Evolutionary conservation across 2,888 invertebrate genomes (phyloP), one percentile per base, ranked within the genome.

Genomic region (Deilephila porcellus): DNA sequence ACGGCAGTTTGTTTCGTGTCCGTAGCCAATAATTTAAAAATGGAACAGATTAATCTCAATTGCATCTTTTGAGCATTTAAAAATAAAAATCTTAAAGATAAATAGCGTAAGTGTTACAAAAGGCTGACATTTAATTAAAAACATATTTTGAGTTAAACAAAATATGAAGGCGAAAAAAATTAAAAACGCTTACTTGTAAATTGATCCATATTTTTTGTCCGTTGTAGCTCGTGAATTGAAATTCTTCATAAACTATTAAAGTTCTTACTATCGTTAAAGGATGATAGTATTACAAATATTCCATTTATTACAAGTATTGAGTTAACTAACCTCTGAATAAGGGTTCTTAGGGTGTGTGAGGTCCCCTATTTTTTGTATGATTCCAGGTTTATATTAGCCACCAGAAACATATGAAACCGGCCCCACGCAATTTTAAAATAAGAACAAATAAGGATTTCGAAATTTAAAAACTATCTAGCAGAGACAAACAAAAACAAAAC

Each of bases 21-120:
- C 64, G 17, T 29, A 67, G 45, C 67, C 45, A 52, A 52, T 52
- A 45, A 67, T 67, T 45, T 52, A 67, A 67, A 64, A 67, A 67
- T 52, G 45, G 25, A 45, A 64, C 67, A 67, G 20, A 67, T 67
- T 67, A 67, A 52, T 67, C 67, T 52, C 67, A 67, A 67, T 67
- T 67, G 67, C 64, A 34, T 37, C 34, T n/a, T 19, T 34, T 14
- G 34, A 6, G 0, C 4, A 45, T 67, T 14, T 37, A 45, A 67
- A 45, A 52, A 32, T 32, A 32, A 32, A 14, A 45, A 20, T 29
- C 45, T 17, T 34, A 37, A 64, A 37, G 64, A 64, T 37, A 64
- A 45, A 64, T 64, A 20, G 52, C 52, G 17, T 17, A 19, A 52
- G 37, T 60, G n/a, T 64, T 52, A 20, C 25, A 17, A 52, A 67